Conservation (phyloP, 2,888 invertebrate genomes). For the Chrysina gloriosa region DNA sequence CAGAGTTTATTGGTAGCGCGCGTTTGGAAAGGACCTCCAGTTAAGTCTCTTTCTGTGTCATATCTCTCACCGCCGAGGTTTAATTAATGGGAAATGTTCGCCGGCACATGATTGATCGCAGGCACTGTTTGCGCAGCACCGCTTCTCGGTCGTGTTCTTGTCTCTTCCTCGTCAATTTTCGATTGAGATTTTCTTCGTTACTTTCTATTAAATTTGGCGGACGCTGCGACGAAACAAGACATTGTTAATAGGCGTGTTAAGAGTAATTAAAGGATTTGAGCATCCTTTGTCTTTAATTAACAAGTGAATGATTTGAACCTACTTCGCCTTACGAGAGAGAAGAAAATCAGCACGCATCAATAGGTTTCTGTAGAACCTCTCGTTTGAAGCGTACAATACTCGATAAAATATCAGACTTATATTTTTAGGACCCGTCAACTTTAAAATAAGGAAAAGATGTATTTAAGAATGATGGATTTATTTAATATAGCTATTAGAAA, state of each 20-base stretch:
- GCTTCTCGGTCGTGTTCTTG: constrained; percentile 14
- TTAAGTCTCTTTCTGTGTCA: constrained; percentile 31
- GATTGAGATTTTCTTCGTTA: constrained; percentile 14
- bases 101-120: constrained; percentile 15
- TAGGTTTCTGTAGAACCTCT: too few species aligned
- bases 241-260: neutral
- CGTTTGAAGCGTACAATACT: too few species aligned
- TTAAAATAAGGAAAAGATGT: too few species aligned
- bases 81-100: constrained; percentile 29
- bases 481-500: too few species aligned
- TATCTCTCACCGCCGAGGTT: constrained; percentile 28
- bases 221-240: neutral
- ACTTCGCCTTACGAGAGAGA: too few species aligned
- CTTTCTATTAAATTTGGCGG: constrained; percentile 1
- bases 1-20: constrained; percentile 29
- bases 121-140: constrained; percentile 15
- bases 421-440: too few species aligned
- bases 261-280: too few species aligned
- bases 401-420: too few species aligned
- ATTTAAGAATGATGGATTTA: too few species aligned
- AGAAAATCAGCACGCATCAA: too few species aligned
- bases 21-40: constrained; percentile 20
- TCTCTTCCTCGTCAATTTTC: constrained; percentile 22
- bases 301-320: too few species aligned
- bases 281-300: too few species aligned